phyloP scores from a whole-genome alignment of 2,888 invertebrate species.

The Ditylenchus weischeri region DNA sequence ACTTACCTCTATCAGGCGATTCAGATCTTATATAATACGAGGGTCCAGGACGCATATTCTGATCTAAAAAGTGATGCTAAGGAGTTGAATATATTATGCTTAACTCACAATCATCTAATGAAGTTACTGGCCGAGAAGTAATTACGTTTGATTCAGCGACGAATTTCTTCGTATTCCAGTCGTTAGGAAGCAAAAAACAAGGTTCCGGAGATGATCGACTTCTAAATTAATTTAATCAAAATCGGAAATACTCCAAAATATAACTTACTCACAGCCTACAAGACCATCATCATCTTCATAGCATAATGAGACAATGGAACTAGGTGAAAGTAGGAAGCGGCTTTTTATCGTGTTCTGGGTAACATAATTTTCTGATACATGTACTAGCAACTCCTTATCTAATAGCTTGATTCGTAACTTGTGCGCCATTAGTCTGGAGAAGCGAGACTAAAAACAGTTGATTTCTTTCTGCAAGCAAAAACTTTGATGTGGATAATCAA shows the following conservation, averaged over 20 bases:
- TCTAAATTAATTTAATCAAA: conserved; percentile 30
- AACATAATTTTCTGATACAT: conserved; percentile 19
- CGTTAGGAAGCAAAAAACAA: conserved; percentile 25
- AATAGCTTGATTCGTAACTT: conserved; percentile 17
- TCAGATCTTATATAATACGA: conserved; percentile 30
- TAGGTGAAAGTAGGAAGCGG: conserved; percentile 24
- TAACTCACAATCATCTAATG: conserved; percentile 25
- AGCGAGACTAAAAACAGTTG: conserved; percentile 29
- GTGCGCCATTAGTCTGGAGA: conserved; percentile 22
- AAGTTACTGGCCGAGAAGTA: conserved; percentile 26
- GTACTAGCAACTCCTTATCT: conserved; percentile 25
- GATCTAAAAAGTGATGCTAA: too few relatives aligned
- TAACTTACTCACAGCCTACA: conserved; percentile 29
- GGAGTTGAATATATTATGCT: too few relatives aligned
- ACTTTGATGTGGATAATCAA: conserved; percentile 19
- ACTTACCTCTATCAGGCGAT: conserved; percentile 30
- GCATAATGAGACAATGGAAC: conserved; percentile 25
- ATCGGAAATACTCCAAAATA: conserved; percentile 28
- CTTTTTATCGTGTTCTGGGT: conserved; percentile 26
- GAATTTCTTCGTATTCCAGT: conserved; percentile 12
- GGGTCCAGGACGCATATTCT: conserved; percentile 26
- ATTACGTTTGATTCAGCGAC: conserved; percentile 22
- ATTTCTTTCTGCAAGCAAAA: conserved; percentile 25
- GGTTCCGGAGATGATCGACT: background rate
- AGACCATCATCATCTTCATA: conserved; percentile 21